A percentile compares a stretch with the other conserved stretches of the same genome.
Evolutionary conservation across 2,113 vertebrate genomes (phyloP).

Genomic region (Ciconia stormi): DNA sequence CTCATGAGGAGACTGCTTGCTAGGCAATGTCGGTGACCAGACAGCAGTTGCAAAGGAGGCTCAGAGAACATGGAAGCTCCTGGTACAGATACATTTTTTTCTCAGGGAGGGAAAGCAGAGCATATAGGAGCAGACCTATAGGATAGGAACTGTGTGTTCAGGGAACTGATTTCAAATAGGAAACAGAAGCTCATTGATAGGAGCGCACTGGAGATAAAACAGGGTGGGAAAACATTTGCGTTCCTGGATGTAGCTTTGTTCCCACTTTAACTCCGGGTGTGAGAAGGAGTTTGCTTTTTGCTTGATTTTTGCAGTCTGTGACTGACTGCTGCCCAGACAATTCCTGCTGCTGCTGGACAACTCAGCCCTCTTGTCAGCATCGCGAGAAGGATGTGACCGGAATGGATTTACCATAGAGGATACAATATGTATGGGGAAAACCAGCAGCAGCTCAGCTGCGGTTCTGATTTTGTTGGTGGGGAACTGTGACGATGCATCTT

Average conservation of each 20-base stretch:
- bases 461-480: background rate
- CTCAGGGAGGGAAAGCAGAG: background rate
- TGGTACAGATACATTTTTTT: background rate
- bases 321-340: background rate
- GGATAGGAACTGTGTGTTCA: background rate
- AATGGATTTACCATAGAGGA: rapidly evolving
- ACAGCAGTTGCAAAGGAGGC: background rate
- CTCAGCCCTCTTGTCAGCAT: background rate
- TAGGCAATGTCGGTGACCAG: background rate
- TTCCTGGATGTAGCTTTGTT: background rate
- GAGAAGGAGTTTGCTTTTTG: background rate
- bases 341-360: background rate
- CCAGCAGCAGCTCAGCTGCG: background rate
- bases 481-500: background rate
- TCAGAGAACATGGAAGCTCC: background rate
- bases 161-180: background rate
- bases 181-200: background rate
- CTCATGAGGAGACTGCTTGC: background rate
- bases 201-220: background rate
- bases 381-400: background rate
- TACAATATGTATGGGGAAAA: background rate
- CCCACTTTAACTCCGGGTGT: background rate
- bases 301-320: background rate
- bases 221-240: background rate
- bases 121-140: background rate